Evolutionary conservation across 2,888 invertebrate genomes (phyloP).

Genomic region (Dryocosmus kuriphilus): DNA sequence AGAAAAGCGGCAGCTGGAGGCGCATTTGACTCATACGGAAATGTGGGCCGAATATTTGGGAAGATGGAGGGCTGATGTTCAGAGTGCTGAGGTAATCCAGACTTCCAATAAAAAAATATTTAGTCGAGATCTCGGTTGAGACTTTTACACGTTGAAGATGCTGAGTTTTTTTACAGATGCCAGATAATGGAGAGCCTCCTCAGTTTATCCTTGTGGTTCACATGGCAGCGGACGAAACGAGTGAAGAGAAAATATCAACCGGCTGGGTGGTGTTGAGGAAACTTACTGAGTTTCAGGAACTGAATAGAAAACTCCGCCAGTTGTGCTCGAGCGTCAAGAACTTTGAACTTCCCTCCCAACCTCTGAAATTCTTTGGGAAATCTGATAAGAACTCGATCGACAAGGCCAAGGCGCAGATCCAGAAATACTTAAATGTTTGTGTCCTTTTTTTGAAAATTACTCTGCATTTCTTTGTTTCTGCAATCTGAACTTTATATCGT

Average conservation of each 20-base stretch:
- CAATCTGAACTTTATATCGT: background rate
- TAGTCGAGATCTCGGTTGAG: no score
- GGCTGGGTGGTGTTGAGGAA: constrained; percentile 85
- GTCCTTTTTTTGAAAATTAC: constrained; percentile 22
- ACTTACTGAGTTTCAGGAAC: constrained; percentile 84
- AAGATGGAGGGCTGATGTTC: constrained; percentile 91
- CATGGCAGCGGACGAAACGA: constrained; percentile 83
- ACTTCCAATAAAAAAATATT: constrained; percentile 9
- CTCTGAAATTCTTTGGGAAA: constrained; percentile 91
- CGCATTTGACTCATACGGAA: constrained; percentile 91
- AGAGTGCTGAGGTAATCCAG: constrained; percentile 85
- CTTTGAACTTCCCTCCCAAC: constrained; percentile 89
- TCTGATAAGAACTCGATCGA: constrained; percentile 89
- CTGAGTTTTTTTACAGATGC: constrained; percentile 75
- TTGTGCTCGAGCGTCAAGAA: constrained; percentile 89
- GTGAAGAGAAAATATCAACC: constrained; percentile 81
- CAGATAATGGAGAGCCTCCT: constrained; percentile 83
- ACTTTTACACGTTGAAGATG: background rate
- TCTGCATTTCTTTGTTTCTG: constrained; percentile 27
- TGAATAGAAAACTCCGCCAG: constrained; percentile 90
- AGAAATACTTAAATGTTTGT: constrained; percentile 91
- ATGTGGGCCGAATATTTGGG: constrained; percentile 95
- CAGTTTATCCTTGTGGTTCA: constrained; percentile 91
- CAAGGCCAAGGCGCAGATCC: constrained; percentile 89
- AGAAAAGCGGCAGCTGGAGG: constrained; percentile 89